These are phyloP conservation scores for Trisateles emortualis DNA, from an alignment of 2,888 invertebrate genomes.

Conservation along the genomic window DNA sequence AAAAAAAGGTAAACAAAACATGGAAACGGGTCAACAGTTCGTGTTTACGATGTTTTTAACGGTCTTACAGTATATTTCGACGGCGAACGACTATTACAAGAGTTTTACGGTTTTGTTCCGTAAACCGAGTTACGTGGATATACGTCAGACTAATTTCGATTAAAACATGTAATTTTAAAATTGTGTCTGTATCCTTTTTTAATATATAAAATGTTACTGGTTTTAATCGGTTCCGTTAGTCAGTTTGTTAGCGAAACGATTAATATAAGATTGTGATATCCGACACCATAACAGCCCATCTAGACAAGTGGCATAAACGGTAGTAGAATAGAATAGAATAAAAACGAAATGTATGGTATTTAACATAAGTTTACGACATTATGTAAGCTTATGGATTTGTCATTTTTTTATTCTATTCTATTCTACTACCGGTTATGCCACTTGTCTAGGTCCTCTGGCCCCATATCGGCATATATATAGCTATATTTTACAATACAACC, in stretches of 20 bases:
- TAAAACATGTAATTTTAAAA: constrained; percentile 11
- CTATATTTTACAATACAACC: too few relatives aligned
- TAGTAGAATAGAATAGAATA: too few relatives aligned
- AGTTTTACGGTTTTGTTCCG: constrained; percentile 59
- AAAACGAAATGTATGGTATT: too few relatives aligned
- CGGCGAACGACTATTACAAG: constrained; percentile 51
- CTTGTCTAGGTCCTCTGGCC: too few relatives aligned
- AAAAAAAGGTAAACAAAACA: constrained; percentile 59
- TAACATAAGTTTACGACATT: too few relatives aligned
- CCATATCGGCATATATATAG: too few relatives aligned
- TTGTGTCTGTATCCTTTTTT: background rate
- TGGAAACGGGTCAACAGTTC: constrained; percentile 60
- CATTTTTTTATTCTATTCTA: too few relatives aligned
- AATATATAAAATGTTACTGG: background rate
- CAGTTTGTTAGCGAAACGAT: background rate
- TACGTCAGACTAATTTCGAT: constrained; percentile 31
- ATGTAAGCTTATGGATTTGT: too few relatives aligned
- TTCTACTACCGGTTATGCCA: too few relatives aligned
- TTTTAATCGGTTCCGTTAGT: background rate
- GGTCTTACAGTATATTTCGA: constrained; percentile 50
- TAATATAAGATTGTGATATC: background rate
- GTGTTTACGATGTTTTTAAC: constrained; percentile 65
- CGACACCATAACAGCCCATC: too few relatives aligned
- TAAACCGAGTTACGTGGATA: constrained; percentile 63
- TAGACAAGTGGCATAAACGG: too few relatives aligned